Conservation (phyloP, 2,113 vertebrate species). For the Thunnus thynnus region DNA sequence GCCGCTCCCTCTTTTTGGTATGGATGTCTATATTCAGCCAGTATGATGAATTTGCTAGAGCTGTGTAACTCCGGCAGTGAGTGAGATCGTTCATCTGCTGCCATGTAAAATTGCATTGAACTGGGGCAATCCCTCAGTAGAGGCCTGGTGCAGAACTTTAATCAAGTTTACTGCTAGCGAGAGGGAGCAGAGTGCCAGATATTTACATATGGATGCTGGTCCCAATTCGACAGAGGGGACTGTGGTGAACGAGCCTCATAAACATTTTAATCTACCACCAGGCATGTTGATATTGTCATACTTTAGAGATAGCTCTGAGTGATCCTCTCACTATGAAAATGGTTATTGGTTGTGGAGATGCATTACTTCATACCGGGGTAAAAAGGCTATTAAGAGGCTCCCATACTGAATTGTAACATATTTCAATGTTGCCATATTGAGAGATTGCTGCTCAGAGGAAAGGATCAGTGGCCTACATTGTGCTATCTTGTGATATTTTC, state of each 20-base stretch:
- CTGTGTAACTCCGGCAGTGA: constrained; percentile 45
- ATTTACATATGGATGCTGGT: constrained; percentile 67
- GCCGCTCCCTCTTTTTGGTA: constrained; percentile 54
- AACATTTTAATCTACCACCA: constrained; percentile 66
- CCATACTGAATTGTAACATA: background rate
- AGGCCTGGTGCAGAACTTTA: constrained; percentile 64
- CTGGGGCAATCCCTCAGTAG: constrained; percentile 57
- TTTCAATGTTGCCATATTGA: constrained; percentile 5
- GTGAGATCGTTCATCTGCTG: constrained; percentile 69
- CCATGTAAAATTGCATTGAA: constrained; percentile 71
- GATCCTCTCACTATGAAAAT: constrained; percentile 31
- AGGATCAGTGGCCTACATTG: background rate
- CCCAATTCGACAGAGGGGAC: background rate
- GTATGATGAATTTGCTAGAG: constrained; percentile 67
- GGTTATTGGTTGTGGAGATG: constrained; percentile 44
- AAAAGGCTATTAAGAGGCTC: constrained; percentile 1
- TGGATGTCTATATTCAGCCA: constrained; percentile 68
- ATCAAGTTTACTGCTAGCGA: constrained; percentile 65
- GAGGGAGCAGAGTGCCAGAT: constrained; percentile 1
- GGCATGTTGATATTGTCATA: constrained; percentile 60
- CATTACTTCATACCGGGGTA: constrained; percentile 12
- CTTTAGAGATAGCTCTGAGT: constrained; percentile 29
- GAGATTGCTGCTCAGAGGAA: background rate
- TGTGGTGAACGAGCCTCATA: constrained; percentile 48
- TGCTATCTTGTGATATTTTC: background rate